Base-by-base conservation (phyloP, 1,140 invertebrate genomes). In the Trichomalopsis sarcophagae region DNA sequence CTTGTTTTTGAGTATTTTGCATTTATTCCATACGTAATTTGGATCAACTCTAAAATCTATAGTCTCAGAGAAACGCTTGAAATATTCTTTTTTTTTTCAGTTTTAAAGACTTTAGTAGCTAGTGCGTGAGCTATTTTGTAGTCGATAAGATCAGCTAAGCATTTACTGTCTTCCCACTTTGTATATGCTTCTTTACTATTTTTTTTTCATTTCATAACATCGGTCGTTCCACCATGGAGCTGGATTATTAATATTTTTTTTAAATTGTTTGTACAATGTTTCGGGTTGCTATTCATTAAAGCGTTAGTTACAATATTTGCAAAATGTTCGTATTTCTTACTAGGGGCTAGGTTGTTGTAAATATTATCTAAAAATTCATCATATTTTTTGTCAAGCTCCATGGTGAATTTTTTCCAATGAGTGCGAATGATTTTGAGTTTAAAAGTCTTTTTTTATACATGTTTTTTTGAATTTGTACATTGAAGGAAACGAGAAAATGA, bases 151-250 rank as follows among this genome's bases (percentile, higher is more conserved):
- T 86, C 82, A 1, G 44, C 17, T 14, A 83, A 17, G n/a, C 27
- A 44, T 30, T 73, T 33, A 21, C 81, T 40, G n/a, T 30, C 78
- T 78, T 81, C 30, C 85, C 85, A 87, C 81, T 85, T 85, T 66
- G 82, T 86, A 21, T 44, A 85, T 21, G 55, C 44, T 2, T 74
- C 81, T 71, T 17, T 82, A 73, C 71, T 81, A 13, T 76, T 21
- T 76, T 36, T 69, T 71, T 81, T 84, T 23, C n/a, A 78, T 10
- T 82, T 47, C 73, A n/a, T 85, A n/a, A 30, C 85, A 87, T 13
- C 85, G 80, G 0, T 13, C 17, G 14, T 86, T 82, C 82, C 87
- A 87, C 87, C 84, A 87, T 2, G 66, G 33, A 6, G 81, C 86
- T 3, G 86, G 79, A 74, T 87, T 84, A 44, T 27, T 30, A 2